These are phyloP conservation scores for Galemys pyrenaicus DNA, from an alignment of 2,113 vertebrate genomes.

Conservation along the genomic window DNA sequence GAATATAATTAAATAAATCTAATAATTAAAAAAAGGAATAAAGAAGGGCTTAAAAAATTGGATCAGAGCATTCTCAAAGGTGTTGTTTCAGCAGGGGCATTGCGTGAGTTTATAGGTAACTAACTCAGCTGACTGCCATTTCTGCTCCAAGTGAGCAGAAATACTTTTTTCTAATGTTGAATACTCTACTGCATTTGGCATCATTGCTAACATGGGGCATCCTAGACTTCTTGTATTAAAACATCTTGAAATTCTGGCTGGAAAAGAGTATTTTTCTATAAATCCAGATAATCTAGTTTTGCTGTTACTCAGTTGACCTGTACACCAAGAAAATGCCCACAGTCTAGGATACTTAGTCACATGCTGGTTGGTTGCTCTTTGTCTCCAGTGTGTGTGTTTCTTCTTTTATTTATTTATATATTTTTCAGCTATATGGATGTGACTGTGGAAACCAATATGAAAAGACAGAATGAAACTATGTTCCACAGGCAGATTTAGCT, in stretches of 20 bases:
- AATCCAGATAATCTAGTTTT: conserved; percentile 9
- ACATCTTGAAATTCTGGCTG: conserved; percentile 28
- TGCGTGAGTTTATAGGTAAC: background rate
- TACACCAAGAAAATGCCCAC: conserved; percentile 20
- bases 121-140: background rate
- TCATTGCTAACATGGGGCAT: background rate
- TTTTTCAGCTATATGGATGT: background rate
- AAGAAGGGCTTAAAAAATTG: too few species aligned
- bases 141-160: conserved; percentile 22
- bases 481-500: background rate
- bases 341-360: background rate
- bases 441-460: background rate
- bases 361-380: background rate
- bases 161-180: conserved; percentile 26
- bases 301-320: background rate
- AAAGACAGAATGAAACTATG: background rate
- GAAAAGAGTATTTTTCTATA: background rate
- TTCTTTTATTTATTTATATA: background rate
- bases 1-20: too few species aligned
- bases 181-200: background rate
- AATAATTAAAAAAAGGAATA: too few species aligned
- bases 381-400: background rate
- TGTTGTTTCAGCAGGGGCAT: background rate
- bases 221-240: conserved; percentile 15
- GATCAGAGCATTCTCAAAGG: too few species aligned